A percentile compares a stretch with the other conserved stretches of the same genome.
Conservation (phyloP, 2,888 invertebrate species). For the Rhynchonema sp. region DNA sequence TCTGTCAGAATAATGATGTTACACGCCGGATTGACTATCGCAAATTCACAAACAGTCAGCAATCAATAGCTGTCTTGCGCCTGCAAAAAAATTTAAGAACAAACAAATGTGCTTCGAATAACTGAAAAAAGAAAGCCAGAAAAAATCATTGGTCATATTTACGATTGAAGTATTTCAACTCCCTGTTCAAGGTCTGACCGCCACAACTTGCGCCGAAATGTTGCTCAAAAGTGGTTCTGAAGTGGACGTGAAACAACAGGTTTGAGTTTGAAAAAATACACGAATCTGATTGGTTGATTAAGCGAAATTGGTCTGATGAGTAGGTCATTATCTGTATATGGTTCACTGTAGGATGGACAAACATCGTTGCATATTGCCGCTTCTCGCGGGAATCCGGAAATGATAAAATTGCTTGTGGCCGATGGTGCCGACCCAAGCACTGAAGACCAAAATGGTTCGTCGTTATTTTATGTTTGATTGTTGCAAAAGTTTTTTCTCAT, state of each 20-base stretch:
- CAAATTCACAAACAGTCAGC: no score
- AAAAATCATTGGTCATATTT: no score
- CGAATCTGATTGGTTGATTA: not conserved
- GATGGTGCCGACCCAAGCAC: conserved; percentile 75
- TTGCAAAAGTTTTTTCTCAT: conserved; percentile 10
- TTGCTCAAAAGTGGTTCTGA: conserved; percentile 89
- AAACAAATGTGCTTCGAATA: no score
- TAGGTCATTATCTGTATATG: no score
- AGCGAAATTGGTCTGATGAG: not conserved
- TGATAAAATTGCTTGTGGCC: conserved; percentile 62
- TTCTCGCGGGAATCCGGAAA: conserved; percentile 66
- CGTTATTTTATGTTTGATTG: not conserved
- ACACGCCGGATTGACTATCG: no score
- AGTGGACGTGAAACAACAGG: conserved; percentile 79
- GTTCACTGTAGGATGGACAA: conserved; percentile 48
- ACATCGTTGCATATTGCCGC: conserved; percentile 93
- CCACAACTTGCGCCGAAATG: conserved; percentile 85
- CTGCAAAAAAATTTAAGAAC: no score
- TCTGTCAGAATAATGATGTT: no score
- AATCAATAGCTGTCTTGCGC: no score
- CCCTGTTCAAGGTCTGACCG: conserved; percentile 40
- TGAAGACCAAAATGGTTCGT: conserved; percentile 50
- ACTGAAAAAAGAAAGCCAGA: no score
- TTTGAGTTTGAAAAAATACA: conserved; percentile 9
- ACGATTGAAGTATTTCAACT: no score